phyloP scores from a whole-genome alignment of 2,113 vertebrate species.

The Shinisaurus crocodilurus region DNA sequence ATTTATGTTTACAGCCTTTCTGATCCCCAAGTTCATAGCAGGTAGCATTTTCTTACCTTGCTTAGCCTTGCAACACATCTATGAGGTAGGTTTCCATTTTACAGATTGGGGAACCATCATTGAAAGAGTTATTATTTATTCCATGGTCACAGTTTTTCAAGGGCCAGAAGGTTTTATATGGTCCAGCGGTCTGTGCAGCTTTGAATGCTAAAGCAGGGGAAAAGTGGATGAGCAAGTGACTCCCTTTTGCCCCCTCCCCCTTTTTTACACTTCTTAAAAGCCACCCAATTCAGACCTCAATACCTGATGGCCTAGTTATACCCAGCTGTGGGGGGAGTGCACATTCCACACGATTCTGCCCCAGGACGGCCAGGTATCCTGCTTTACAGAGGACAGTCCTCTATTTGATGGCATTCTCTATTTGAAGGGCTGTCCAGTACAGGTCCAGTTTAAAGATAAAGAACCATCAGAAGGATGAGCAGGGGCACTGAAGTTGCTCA shows the following conservation, averaged over 20 bases:
- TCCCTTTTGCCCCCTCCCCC: neutral
- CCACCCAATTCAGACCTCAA: neutral
- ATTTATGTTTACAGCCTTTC: neutral
- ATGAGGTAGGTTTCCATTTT: neutral
- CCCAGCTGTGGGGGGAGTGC: neutral
- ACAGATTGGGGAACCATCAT: neutral
- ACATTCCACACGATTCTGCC: neutral
- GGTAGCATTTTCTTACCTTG: neutral
- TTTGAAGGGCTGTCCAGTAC: too few species aligned
- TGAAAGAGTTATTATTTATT: neutral
- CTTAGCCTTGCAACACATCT: neutral
- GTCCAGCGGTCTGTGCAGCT: neutral
- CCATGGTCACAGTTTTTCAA: neutral
- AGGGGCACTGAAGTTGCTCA: too few species aligned
- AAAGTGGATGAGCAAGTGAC: neutral
- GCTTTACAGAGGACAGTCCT: neutral
- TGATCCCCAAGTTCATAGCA: neutral
- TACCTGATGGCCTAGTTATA: neutral
- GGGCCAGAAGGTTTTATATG: neutral
- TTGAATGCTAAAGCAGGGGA: neutral
- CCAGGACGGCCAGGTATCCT: too few species aligned
- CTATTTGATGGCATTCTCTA: too few species aligned
- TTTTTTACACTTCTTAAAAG: neutral
- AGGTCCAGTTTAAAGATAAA: too few species aligned
- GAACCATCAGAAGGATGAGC: too few species aligned